phyloP scores from a whole-genome alignment of 2,797 vertebrate species.

The Acipenser transmontanus region DNA sequence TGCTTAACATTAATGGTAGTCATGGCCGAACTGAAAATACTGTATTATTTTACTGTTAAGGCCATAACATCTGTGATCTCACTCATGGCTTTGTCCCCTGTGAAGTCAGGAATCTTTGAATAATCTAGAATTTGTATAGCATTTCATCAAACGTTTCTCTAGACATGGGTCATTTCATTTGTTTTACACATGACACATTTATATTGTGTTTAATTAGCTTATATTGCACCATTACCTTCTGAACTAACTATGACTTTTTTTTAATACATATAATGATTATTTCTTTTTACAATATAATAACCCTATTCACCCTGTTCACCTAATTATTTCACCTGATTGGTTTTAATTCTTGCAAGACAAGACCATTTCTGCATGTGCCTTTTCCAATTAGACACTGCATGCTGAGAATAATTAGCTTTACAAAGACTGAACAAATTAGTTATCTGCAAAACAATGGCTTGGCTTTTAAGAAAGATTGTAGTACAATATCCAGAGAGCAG shows the following conservation, averaged over 20 bases:
- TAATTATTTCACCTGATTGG: constrained; percentile 56
- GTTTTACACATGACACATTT: constrained; percentile 11
- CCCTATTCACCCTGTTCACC: constrained; percentile 1
- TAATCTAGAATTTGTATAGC: no score
- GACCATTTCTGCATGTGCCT: constrained; percentile 35
- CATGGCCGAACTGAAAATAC: no score
- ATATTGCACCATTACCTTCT: constrained; percentile 2
- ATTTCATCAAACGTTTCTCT: neutral
- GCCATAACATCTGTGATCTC: no score
- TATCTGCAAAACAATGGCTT: constrained; percentile 36
- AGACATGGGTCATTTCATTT: constrained; percentile 14
- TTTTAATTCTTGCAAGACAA: constrained; percentile 51
- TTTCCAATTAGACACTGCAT: constrained; percentile 44
- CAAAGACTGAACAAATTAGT: constrained; percentile 44
- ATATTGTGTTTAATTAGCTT: constrained; percentile 1
- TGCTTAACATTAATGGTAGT: no score
- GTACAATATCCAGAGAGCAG: constrained; percentile 19
- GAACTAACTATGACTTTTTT: constrained; percentile 8
- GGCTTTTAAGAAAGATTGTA: constrained; percentile 35
- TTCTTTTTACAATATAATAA: neutral
- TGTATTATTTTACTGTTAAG: no score
- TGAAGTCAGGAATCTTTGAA: no score
- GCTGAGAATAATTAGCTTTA: constrained; percentile 53
- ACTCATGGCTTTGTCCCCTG: no score
- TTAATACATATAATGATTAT: neutral